Conservation (phyloP, 2,113 vertebrate species). For the Excalfactoria chinensis region DNA sequence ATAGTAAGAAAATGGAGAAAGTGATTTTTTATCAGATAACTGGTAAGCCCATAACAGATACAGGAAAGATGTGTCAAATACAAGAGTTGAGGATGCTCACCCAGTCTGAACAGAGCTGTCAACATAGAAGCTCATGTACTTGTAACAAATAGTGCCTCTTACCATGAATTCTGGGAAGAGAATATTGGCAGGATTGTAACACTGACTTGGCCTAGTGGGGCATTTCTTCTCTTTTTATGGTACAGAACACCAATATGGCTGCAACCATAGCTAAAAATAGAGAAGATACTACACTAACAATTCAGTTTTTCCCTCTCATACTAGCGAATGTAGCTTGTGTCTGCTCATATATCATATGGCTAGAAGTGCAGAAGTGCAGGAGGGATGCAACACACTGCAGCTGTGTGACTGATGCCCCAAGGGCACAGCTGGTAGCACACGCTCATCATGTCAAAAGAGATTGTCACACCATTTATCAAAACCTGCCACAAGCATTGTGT, state of each 20-base stretch:
- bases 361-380: neutral
- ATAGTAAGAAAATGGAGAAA: neutral
- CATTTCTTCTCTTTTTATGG: neutral
- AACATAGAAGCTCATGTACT: neutral
- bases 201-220: neutral
- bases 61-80: neutral
- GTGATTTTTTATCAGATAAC: neutral
- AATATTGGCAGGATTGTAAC: neutral
- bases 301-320: neutral
- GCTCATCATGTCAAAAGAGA: rapidly evolving
- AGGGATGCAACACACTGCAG: neutral
- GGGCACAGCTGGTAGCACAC: neutral
- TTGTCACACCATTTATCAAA: slow-evolving; percentile 43
- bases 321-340: neutral
- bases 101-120: neutral
- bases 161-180: neutral
- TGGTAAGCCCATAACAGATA: neutral
- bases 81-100: neutral
- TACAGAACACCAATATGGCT: neutral
- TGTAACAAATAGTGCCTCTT: neutral
- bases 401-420: neutral
- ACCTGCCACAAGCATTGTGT: neutral
- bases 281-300: rapidly evolving
- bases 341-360: neutral
- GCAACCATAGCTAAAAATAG: neutral